phyloP scores from a whole-genome alignment of 2,797 vertebrate species.

The Picus viridis region DNA sequence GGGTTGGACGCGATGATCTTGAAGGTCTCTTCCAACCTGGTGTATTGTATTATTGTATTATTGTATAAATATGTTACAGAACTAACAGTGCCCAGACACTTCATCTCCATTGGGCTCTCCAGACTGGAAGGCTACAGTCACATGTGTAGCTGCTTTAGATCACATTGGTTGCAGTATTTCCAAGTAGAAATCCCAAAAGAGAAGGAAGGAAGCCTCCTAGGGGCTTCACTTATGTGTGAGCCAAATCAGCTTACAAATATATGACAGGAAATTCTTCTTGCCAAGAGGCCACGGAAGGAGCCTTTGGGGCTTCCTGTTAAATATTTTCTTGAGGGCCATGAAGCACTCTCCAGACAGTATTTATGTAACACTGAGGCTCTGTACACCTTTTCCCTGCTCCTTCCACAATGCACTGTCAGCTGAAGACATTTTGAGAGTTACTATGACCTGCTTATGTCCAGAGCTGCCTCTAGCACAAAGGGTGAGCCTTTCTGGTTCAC shows the following conservation, averaged over 20 bases:
- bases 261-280: constrained; percentile 11
- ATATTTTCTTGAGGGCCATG: not conserved
- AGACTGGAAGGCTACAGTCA: not conserved
- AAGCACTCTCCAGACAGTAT: not conserved
- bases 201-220: not conserved
- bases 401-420: not conserved
- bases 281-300: not conserved
- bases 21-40: too few species aligned
- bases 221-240: not conserved
- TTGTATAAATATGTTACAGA: not conserved
- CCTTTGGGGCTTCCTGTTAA: not conserved
- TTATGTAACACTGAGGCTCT: not conserved
- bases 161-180: not conserved
- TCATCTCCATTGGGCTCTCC: not conserved
- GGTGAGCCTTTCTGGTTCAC: not conserved
- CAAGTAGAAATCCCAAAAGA: not conserved
- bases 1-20: too few species aligned
- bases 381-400: not conserved
- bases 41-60: too few species aligned
- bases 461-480: not conserved
- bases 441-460: not conserved
- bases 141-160: not conserved
- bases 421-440: not conserved
- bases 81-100: not conserved
- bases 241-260: not conserved